These are phyloP conservation scores for Potamilus streckersoni DNA, from an alignment of 1,140 invertebrate genomes.

Conservation along the genomic window DNA sequence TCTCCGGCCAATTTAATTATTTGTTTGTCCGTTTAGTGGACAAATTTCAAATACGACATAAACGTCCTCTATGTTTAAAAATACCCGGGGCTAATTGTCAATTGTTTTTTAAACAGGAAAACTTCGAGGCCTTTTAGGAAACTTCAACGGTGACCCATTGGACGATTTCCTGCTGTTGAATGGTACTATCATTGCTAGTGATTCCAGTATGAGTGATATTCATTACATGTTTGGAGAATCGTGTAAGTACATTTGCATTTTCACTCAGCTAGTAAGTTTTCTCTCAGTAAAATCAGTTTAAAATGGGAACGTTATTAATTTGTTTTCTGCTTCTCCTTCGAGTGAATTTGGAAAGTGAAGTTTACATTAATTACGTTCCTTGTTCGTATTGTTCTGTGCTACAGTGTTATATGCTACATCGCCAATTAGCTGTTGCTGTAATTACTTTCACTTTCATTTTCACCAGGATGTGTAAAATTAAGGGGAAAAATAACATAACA, in stretches of 20 bases:
- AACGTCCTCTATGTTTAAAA: not conserved
- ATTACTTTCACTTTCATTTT: not conserved
- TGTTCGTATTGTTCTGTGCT: not conserved
- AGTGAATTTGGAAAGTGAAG: not conserved
- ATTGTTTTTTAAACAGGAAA: conserved; percentile 39
- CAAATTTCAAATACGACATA: no score
- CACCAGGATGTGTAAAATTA: not conserved
- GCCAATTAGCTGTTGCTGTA: not conserved
- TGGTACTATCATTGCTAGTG: conserved; percentile 49
- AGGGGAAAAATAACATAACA: not conserved
- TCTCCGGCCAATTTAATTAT: no score
- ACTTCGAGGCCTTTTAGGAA: conserved; percentile 87
- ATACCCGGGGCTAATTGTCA: not conserved
- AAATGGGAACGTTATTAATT: not conserved
- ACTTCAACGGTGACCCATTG: conserved; percentile 82
- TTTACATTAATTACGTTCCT: not conserved
- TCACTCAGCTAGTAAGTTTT: not conserved
- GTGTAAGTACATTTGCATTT: conserved; percentile 46
- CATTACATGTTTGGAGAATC: conserved; percentile 59
- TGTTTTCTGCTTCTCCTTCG: not conserved
- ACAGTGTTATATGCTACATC: not conserved
- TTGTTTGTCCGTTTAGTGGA: no score
- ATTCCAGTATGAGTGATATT: conserved; percentile 42
- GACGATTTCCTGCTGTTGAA: conserved; percentile 81
- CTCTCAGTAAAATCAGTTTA: not conserved